Conservation (phyloP, 2,888 invertebrate genomes). For the Bhutanitis thaidina region DNA sequence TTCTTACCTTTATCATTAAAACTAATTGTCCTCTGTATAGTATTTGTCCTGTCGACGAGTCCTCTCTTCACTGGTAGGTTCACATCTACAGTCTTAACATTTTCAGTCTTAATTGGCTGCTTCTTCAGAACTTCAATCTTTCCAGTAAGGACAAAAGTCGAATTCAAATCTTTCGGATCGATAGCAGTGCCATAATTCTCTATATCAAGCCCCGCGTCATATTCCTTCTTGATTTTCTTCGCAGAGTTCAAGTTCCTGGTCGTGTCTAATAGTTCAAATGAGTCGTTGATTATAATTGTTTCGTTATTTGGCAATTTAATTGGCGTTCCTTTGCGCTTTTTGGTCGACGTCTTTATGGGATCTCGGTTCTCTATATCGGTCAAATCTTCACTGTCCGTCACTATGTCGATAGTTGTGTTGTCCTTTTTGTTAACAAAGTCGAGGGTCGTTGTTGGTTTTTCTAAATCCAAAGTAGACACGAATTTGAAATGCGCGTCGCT, state of each 20-base stretch:
- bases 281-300: conserved; percentile 67
- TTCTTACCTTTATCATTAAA: conserved; percentile 56
- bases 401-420: conserved; percentile 42
- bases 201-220: conserved; percentile 35
- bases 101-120: conserved; percentile 34
- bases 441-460: conserved; percentile 44
- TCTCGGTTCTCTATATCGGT: conserved; percentile 55
- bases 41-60: conserved; percentile 59
- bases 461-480: conserved; percentile 50
- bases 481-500: conserved; percentile 50
- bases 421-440: conserved; percentile 32
- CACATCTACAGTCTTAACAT: conserved; percentile 26
- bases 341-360: conserved; percentile 34
- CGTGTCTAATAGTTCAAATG: conserved; percentile 55
- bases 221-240: conserved; percentile 57
- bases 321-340: conserved; percentile 65
- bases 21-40: conserved; percentile 44
- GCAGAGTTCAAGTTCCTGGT: conserved; percentile 52
- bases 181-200: conserved; percentile 47
- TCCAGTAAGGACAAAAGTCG: conserved; percentile 65
- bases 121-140: conserved; percentile 49
- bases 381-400: conserved; percentile 59
- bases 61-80: conserved; percentile 43
- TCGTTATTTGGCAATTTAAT: conserved; percentile 60
- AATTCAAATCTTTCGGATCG: conserved; percentile 62